Percentiles rank a stretch among this genome's conserved stretches.
These are phyloP conservation scores for Anthophora plumipes DNA, from an alignment of 2,888 invertebrate species.

Conservation along the genomic window DNA sequence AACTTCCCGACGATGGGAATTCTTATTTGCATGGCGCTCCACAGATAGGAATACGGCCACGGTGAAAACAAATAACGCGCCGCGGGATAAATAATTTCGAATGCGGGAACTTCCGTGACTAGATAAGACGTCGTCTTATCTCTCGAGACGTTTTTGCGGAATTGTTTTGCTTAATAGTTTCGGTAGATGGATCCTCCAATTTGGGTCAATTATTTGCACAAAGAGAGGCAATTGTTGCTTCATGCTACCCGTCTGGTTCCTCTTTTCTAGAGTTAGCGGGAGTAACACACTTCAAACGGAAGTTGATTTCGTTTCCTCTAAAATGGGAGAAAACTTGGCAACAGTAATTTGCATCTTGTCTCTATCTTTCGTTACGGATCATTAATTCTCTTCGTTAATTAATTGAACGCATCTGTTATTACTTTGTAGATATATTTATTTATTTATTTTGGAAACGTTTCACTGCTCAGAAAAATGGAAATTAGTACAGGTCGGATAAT, in stretches of 20 bases:
- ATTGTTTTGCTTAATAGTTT: slow-evolving; percentile 17
- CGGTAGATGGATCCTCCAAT: background rate
- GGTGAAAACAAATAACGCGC: slow-evolving; percentile 2
- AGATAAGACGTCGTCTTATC: slow-evolving; percentile 3
- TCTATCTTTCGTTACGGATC: too few relatives aligned
- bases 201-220: slow-evolving; percentile 11
- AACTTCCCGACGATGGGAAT: slow-evolving; percentile 19
- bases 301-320: background rate
- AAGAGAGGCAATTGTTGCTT: background rate
- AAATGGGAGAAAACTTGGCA: too few relatives aligned
- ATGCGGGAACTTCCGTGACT: slow-evolving; percentile 9
- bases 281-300: background rate
- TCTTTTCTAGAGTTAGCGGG: background rate
- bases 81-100: slow-evolving; percentile 31
- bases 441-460: too few relatives aligned
- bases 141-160: background rate
- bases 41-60: background rate
- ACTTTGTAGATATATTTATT: too few relatives aligned
- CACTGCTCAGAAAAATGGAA: too few relatives aligned
- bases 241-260: background rate
- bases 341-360: too few relatives aligned
- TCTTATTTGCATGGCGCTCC: slow-evolving; percentile 34
- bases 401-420: too few relatives aligned
- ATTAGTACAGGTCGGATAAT: too few relatives aligned
- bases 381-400: too few relatives aligned